Percentiles rank a stretch among this genome's conserved stretches.
These are phyloP conservation scores for Caenorhabditis macrosperma DNA, from an alignment of 2,888 invertebrate genomes.

Conservation along the genomic window DNA sequence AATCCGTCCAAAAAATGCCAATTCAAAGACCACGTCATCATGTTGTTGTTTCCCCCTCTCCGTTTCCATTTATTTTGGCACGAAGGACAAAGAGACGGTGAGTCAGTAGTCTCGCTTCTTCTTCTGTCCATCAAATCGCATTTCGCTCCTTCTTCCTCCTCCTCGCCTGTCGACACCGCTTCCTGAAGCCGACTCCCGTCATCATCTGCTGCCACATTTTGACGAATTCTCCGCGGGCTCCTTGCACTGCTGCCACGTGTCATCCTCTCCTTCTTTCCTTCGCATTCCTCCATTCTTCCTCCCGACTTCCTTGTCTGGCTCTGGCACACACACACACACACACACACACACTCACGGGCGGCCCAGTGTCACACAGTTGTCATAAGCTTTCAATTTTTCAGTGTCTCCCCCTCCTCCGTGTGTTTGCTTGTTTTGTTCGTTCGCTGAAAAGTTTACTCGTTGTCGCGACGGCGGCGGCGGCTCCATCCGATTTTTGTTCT, in stretches of 20 bases:
- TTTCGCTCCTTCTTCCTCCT: constrained; percentile 10
- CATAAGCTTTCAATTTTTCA: constrained; percentile 34
- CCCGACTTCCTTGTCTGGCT: constrained; percentile 37
- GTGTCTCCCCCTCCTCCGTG: neutral
- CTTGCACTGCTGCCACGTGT: constrained; percentile 9
- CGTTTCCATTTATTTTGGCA: neutral
- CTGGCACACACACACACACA: too few species aligned
- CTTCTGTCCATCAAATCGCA: constrained; percentile 48
- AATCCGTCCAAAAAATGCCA: neutral
- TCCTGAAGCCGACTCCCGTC: constrained; percentile 33
- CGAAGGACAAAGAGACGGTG: constrained; percentile 19
- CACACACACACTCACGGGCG: neutral
- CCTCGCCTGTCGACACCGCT: constrained; percentile 32
- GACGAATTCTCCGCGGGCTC: constrained; percentile 13
- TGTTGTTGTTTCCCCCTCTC: constrained; percentile 1
- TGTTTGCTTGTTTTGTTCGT: constrained; percentile 13
- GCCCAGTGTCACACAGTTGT: constrained; percentile 35
- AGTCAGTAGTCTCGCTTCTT: constrained; percentile 9
- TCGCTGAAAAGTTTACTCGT: constrained; percentile 23
- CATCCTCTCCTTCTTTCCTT: too few species aligned
- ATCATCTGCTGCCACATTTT: constrained; percentile 25
- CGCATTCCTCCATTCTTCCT: too few species aligned
- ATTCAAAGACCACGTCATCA: constrained; percentile 15
- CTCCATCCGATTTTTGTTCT: constrained; percentile 8
- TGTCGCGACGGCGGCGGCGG: neutral